These are phyloP conservation scores for Brachypalpus laphriformis DNA, from an alignment of 2,888 invertebrate genomes.

Conservation along the genomic window DNA sequence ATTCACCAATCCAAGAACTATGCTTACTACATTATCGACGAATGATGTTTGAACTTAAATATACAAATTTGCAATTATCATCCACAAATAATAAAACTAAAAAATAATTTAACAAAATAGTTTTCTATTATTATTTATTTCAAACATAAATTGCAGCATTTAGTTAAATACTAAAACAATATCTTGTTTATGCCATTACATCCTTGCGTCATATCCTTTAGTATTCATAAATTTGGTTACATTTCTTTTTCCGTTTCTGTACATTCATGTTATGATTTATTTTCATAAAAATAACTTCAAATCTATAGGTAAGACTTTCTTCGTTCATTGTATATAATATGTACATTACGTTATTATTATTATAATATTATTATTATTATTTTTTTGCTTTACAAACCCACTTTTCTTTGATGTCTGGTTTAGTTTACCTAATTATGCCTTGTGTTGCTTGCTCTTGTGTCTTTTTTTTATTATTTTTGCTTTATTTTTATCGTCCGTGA, in stretches of 20 bases:
- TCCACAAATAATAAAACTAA: constrained; percentile 10
- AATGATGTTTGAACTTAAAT: neutral
- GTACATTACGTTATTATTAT: neutral
- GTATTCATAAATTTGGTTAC: neutral
- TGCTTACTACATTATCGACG: neutral
- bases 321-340: neutral
- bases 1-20: too few relatives aligned
- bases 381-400: neutral
- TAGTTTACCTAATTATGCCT: neutral
- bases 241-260: neutral
- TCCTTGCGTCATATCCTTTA: neutral
- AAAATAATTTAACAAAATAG: constrained; percentile 11
- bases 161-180: constrained; percentile 1
- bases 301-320: neutral
- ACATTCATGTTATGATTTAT: neutral
- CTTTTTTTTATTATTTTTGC: neutral
- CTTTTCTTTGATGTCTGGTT: neutral
- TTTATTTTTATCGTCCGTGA: constrained; percentile 11
- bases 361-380: neutral
- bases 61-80: neutral
- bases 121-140: constrained; percentile 2
- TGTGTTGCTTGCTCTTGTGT: neutral
- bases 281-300: neutral
- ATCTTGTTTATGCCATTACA: neutral
- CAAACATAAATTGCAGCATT: constrained; percentile 32